Percentiles rank a stretch among this genome's conserved stretches.
These are phyloP conservation scores for Frankliniella fusca DNA, from an alignment of 2,888 invertebrate species.

Conservation along the genomic window DNA sequence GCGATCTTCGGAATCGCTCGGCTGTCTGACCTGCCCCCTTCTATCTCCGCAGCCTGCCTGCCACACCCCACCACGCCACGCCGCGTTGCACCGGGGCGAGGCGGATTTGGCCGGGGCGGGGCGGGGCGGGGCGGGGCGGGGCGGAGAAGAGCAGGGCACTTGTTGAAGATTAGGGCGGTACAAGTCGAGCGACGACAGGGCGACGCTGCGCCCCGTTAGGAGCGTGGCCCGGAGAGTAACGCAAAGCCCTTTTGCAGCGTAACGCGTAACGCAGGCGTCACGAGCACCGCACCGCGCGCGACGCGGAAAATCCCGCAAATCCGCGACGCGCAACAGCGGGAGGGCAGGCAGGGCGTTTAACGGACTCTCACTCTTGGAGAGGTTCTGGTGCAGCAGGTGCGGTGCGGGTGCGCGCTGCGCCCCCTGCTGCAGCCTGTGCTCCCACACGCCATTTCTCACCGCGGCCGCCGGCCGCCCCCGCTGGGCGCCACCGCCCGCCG, in stretches of 20 bases:
- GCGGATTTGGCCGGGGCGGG: not conserved
- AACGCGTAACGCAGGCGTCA: constrained; percentile 5
- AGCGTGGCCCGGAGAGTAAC: constrained; percentile 29
- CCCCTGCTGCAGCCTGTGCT: no score
- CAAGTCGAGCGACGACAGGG: not conserved
- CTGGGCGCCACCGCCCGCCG: no score
- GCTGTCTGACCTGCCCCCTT: no score
- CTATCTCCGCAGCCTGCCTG: no score
- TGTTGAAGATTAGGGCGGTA: constrained; percentile 12
- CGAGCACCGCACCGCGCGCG: not conserved
- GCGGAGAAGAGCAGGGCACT: constrained; percentile 29
- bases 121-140: constrained; percentile 30
- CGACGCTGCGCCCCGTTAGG: constrained; percentile 33
- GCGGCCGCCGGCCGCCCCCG: no score
- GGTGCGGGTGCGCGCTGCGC: no score
- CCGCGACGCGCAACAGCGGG: no score
- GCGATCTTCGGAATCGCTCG: no score
- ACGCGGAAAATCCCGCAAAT: not conserved
- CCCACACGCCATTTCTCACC: no score
- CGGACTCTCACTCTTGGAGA: not conserved
- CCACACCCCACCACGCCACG: not conserved
- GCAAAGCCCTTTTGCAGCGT: not conserved
- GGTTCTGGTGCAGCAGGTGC: no score
- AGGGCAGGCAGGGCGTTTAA: no score
- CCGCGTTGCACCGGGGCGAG: not conserved